Percentiles rank a stretch among this genome's conserved stretches.
phyloP scores from a whole-genome alignment of 2,888 invertebrate genomes.

The Tipula helvola region DNA sequence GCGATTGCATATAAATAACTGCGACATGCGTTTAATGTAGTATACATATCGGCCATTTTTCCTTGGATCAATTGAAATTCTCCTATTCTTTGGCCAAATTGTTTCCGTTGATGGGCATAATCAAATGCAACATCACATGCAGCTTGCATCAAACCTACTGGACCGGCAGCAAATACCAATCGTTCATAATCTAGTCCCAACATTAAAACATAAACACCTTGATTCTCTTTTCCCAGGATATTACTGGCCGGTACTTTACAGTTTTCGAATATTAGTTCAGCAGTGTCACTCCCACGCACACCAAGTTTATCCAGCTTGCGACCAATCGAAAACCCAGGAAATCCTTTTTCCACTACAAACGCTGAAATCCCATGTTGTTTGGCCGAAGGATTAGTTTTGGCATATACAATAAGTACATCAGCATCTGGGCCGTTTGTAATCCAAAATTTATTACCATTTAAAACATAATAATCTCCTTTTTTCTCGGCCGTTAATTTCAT shows the following conservation, averaged over 20 bases:
- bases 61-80: conserved; percentile 91
- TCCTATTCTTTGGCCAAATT: conserved; percentile 79
- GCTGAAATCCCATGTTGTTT: conserved; percentile 89
- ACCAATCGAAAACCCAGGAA: conserved; percentile 77
- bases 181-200: conserved; percentile 92
- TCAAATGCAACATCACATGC: conserved; percentile 86
- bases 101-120: conserved; percentile 91
- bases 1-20: conserved; percentile 88
- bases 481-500: conserved; percentile 88
- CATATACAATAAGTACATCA: conserved; percentile 91
- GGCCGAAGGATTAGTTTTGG: conserved; percentile 61
- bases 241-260: conserved; percentile 75
- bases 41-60: conserved; percentile 37
- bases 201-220: conserved; percentile 94
- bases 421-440: conserved; percentile 98
- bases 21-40: conserved; percentile 77
- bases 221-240: conserved; percentile 70
- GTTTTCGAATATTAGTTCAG: conserved; percentile 92
- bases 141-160: conserved; percentile 92
- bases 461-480: conserved; percentile 76
- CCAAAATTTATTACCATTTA: conserved; percentile 98
- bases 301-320: conserved; percentile 94
- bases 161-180: conserved; percentile 77
- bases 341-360: conserved; percentile 82
- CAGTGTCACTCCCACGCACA: conserved; percentile 94